A percentile compares a stretch with the other conserved stretches of the same genome.
Conservation (phyloP, 2,888 invertebrate genomes). For the Oscheius sp. region DNA sequence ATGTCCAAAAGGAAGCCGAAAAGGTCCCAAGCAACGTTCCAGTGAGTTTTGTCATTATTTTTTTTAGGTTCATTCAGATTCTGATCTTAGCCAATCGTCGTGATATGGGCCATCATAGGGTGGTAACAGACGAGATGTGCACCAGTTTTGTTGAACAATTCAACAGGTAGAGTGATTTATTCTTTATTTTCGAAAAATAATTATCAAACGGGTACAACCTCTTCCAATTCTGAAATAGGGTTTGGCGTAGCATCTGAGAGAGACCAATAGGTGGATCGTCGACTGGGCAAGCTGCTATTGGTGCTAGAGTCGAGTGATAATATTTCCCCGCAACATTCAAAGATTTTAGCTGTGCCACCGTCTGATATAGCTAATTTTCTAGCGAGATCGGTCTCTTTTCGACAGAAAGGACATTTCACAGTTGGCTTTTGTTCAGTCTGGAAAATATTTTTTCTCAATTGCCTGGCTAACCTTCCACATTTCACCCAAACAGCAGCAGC, state of each 20-base stretch:
- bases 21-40: conserved; percentile 76
- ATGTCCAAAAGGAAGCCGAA: conserved; percentile 86
- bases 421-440: conserved; percentile 5
- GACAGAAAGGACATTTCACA: conserved; percentile 28
- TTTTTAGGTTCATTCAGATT: too few species aligned
- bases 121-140: conserved; percentile 76
- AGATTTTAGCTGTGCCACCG: conserved; percentile 1
- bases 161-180: conserved; percentile 35
- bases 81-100: conserved; percentile 91
- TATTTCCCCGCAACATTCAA: conserved; percentile 26
- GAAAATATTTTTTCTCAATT: background rate
- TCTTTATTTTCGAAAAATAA: background rate
- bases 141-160: conserved; percentile 43
- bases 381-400: conserved; percentile 3
- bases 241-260: background rate
- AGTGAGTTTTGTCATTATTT: conserved; percentile 24
- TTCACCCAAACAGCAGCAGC: conserved; percentile 39
- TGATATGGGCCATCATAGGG: conserved; percentile 95
- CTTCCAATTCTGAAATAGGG: background rate
- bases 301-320: background rate
- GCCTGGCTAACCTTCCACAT: conserved; percentile 25
- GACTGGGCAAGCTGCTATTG: background rate
- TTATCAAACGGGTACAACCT: background rate
- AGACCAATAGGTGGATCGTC: background rate
- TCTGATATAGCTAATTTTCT: conserved; percentile 5